Base-by-base conservation (phyloP, 2,113 vertebrate species). In the Paramisgurnus dabryanus region DNA sequence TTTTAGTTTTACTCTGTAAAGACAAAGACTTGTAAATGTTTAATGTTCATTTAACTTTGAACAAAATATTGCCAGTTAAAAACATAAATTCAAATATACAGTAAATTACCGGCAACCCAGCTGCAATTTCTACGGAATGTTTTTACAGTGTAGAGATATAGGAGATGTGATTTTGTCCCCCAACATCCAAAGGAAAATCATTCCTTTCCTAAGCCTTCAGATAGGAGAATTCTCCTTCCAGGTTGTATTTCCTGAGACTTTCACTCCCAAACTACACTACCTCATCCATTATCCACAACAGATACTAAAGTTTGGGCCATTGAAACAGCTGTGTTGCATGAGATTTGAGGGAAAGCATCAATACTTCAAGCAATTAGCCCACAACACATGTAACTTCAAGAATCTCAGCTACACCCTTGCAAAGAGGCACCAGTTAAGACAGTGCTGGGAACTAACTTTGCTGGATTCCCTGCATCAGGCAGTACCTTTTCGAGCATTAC, bases 121-220 rank as follows among this genome's bases (percentile, higher is more conserved):
- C n/a, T n/a, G n/a, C n/a, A n/a, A n/a, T n/a, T n/a, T n/a, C n/a
- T n/a, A n/a, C n/a, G n/a, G n/a, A n/a, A n/a, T n/a, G n/a, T n/a
- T n/a, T n/a, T n/a, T n/a, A n/a, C n/a, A n/a, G n/a, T 77, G 61
- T 47, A 61, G 61, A 39, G 75, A 77, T 45, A 77, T 77, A 34
- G 75, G 61, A 34, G 61, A 77, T 6, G 50, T 77, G 39, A 73
- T 73, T 53, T 50, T 73, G n/a, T 18, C 70, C 57, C 70, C 70
- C 70, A 53, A 2, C 70, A 58, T 73, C 17, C 22, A 15, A 27
- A 73, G 57, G 15, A 55, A 53, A 47, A 55, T 7, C 9, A 73
- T 40, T 39, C 53, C 27, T 53, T 17, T 72, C 69, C 69, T 72
- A n/a, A 57, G 15, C 45, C 22, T 72, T 6, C 69, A 72, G 53